Conservation (phyloP, 64 coral and sea anemone genomes). For the Pachyseris speciosa region DNA sequence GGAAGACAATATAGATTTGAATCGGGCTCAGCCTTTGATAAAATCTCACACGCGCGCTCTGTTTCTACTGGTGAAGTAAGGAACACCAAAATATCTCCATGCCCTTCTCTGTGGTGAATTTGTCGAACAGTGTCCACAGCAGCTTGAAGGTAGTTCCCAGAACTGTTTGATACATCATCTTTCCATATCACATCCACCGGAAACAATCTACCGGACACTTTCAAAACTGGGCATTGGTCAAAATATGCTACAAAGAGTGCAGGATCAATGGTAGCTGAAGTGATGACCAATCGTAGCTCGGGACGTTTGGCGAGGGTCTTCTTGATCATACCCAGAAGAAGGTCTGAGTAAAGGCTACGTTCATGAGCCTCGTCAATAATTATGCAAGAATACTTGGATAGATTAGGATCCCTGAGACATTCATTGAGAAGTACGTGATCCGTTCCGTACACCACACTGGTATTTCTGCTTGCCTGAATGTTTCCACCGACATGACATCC, state of each 20-base stretch:
- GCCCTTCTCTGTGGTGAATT: slow-evolving; percentile 65
- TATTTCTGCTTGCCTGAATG: slow-evolving; percentile 8
- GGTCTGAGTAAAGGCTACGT: slow-evolving; percentile 88
- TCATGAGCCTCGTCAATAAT: slow-evolving; percentile 96
- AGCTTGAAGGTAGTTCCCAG: slow-evolving; percentile 55
- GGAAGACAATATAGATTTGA: slow-evolving; percentile 66
- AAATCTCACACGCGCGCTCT: slow-evolving; percentile 74
- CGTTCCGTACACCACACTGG: slow-evolving; percentile 77
- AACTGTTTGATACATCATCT: not conserved
- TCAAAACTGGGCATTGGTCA: slow-evolving; percentile 62
- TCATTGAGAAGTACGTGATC: slow-evolving; percentile 84
- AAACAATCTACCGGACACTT: slow-evolving; percentile 86
- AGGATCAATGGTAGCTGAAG: slow-evolving; percentile 92
- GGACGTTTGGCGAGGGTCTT: slow-evolving; percentile 54
- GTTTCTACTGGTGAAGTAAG: slow-evolving; percentile 86
- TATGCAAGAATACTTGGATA: slow-evolving; percentile 82
- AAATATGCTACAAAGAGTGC: slow-evolving; percentile 81
- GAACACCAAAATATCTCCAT: slow-evolving; percentile 85
- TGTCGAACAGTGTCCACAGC: slow-evolving; percentile 63
- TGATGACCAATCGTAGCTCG: slow-evolving; percentile 84
- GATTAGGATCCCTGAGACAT: slow-evolving; percentile 69
- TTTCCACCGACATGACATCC: slow-evolving; percentile 66
- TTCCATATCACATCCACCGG: slow-evolving; percentile 80
- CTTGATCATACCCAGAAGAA: slow-evolving; percentile 94
- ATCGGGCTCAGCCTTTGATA: not conserved